Evolutionary conservation across 2,888 invertebrate species (phyloP).

Genomic region (Galeopsomyia nigrocyanea): DNA sequence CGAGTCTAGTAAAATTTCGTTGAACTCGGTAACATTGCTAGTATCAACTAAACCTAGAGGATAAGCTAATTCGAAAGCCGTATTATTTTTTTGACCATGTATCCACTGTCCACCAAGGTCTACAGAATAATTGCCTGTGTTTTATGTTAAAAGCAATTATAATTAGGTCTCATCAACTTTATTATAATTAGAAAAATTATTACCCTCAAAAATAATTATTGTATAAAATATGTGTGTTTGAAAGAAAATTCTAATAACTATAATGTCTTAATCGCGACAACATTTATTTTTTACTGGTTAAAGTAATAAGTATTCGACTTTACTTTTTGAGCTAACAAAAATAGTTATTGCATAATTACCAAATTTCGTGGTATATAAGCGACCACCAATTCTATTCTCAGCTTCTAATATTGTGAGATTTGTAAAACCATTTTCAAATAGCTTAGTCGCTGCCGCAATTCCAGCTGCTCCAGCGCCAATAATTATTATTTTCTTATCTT

Average conservation of each 20-base stretch:
- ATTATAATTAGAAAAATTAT: too few relatives aligned
- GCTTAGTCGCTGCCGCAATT: conserved; percentile 70
- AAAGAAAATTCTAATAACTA: too few relatives aligned
- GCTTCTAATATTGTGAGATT: conserved; percentile 70
- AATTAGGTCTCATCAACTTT: too few relatives aligned
- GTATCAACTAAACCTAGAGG: conserved; percentile 53
- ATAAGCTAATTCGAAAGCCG: conserved; percentile 55
- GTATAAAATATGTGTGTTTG: too few relatives aligned
- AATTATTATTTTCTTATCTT: conserved; percentile 65
- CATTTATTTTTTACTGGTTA: too few relatives aligned
- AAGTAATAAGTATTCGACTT: too few relatives aligned
- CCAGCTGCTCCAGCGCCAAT: conserved; percentile 74
- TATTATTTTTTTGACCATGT: conserved; percentile 57
- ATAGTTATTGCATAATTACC: conserved; percentile 58
- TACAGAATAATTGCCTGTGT: conserved; percentile 52
- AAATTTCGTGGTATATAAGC: conserved; percentile 64
- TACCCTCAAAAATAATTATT: too few relatives aligned
- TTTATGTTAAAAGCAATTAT: too few relatives aligned
- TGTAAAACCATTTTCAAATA: conserved; percentile 67
- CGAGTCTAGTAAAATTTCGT: conserved; percentile 21
- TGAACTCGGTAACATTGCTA: not conserved
- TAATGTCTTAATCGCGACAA: too few relatives aligned
- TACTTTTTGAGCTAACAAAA: too few relatives aligned
- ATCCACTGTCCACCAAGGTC: conserved; percentile 62
- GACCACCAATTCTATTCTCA: conserved; percentile 69